These are phyloP conservation scores for Cephonodes hylas DNA, from an alignment of 2,888 invertebrate genomes.

Conservation along the genomic window DNA sequence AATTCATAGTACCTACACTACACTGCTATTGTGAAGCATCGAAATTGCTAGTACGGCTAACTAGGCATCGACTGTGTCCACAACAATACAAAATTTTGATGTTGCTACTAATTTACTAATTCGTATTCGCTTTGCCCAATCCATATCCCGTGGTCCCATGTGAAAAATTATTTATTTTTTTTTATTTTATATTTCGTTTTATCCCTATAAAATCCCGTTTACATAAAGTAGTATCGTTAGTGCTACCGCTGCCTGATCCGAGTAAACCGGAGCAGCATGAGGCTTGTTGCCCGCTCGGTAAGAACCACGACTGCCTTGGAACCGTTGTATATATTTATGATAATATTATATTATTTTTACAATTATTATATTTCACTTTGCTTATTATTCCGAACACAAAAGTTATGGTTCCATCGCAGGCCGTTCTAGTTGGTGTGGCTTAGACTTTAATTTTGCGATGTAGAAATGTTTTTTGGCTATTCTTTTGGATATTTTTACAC, in stretches of 20 bases:
- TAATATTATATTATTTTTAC: background rate
- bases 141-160: slow-evolving; percentile 58
- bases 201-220: slow-evolving; percentile 62
- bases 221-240: slow-evolving; percentile 84
- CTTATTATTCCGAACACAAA: slow-evolving; percentile 18
- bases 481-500: slow-evolving; percentile 43
- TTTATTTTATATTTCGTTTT: slow-evolving; percentile 66
- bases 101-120: slow-evolving; percentile 81
- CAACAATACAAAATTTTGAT: slow-evolving; percentile 48
- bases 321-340: slow-evolving; percentile 27
- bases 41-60: slow-evolving; percentile 50
- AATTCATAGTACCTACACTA: slow-evolving; percentile 31
- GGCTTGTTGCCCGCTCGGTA: slow-evolving; percentile 94
- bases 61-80: slow-evolving; percentile 56
- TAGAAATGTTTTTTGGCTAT: slow-evolving; percentile 21
- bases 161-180: slow-evolving; percentile 47
- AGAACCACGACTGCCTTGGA: slow-evolving; percentile 68
- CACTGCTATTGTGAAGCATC: slow-evolving; percentile 42
- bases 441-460: slow-evolving; percentile 52
- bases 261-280: slow-evolving; percentile 94
- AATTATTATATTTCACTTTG: background rate
- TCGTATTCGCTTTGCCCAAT: slow-evolving; percentile 76
- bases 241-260: slow-evolving; percentile 92
- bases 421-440: slow-evolving; percentile 65
- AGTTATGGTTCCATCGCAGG: slow-evolving; percentile 57